Percentiles rank a stretch among this genome's conserved stretches.
phyloP scores from a whole-genome alignment of 2,113 vertebrate genomes.

The Gnathochromis pfefferi region DNA sequence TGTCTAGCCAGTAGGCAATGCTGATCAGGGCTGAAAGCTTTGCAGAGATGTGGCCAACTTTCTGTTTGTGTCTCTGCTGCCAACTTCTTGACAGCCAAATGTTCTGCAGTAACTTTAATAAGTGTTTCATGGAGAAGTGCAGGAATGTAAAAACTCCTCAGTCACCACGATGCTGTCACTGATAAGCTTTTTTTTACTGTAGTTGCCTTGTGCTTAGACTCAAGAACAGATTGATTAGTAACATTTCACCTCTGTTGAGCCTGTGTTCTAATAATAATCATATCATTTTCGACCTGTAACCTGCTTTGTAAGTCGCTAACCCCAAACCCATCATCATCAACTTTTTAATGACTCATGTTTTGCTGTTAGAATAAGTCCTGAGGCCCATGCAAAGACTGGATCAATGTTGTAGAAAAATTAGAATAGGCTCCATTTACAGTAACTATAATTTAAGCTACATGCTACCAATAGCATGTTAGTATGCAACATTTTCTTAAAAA shows the following conservation, averaged over 20 bases:
- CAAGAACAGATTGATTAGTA: neutral
- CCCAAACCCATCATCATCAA: neutral
- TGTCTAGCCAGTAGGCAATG: slow-evolving; percentile 38
- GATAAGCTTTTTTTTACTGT: neutral
- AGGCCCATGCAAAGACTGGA: fast-evolving
- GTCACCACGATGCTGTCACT: neutral
- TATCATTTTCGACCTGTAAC: fast-evolving
- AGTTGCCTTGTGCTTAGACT: neutral
- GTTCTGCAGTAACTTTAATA: slow-evolving; percentile 33
- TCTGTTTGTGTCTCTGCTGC: slow-evolving; percentile 44
- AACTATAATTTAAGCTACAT: neutral
- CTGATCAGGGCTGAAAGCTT: slow-evolving; percentile 46
- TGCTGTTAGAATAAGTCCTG: neutral
- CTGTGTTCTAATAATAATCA: neutral
- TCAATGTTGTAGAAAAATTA: neutral
- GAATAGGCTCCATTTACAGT: neutral
- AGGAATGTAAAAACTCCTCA: neutral
- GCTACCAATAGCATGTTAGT: neutral
- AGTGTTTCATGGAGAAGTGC: slow-evolving; percentile 15
- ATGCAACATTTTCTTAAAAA: neutral
- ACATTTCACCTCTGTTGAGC: neutral
- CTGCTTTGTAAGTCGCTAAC: neutral
- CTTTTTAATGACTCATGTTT: neutral
- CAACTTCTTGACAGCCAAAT: slow-evolving; percentile 24
- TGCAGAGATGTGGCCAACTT: slow-evolving; percentile 31